Conservation (phyloP, 1,140 invertebrate genomes). For the Apolygus lucorum region DNA sequence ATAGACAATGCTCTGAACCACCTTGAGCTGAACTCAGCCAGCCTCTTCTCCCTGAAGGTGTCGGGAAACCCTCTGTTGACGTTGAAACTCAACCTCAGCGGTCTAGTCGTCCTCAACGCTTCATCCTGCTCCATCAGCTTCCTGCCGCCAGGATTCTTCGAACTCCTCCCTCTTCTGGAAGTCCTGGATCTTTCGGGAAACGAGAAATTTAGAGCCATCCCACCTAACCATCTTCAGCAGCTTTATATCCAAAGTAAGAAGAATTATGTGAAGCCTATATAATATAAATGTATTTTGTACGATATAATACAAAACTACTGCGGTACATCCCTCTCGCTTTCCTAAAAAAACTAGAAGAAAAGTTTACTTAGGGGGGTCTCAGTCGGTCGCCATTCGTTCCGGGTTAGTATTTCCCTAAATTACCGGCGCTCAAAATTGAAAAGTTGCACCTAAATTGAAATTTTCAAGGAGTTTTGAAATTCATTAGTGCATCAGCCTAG, state of each 20-base stretch:
- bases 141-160: neutral
- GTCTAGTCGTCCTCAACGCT: neutral
- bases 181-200: neutral
- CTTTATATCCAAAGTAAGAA: conserved; percentile 1
- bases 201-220: neutral
- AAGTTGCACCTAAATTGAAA: too few relatives aligned
- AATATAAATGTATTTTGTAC: too few relatives aligned
- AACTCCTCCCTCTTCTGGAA: neutral
- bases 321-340: too few relatives aligned
- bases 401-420: too few relatives aligned
- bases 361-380: too few relatives aligned
- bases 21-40: neutral
- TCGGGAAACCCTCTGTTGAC: neutral
- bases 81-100: neutral
- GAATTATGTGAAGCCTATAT: too few relatives aligned
- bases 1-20: neutral
- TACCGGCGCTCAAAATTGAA: too few relatives aligned
- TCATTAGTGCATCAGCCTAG: too few relatives aligned
- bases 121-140: neutral
- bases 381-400: too few relatives aligned
- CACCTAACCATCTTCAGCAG: neutral
- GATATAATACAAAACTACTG: too few relatives aligned
- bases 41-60: neutral
- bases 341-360: too few relatives aligned
- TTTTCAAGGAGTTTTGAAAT: too few relatives aligned